phyloP scores from a whole-genome alignment of 2,113 vertebrate genomes.

The Tonatia bakeri region DNA sequence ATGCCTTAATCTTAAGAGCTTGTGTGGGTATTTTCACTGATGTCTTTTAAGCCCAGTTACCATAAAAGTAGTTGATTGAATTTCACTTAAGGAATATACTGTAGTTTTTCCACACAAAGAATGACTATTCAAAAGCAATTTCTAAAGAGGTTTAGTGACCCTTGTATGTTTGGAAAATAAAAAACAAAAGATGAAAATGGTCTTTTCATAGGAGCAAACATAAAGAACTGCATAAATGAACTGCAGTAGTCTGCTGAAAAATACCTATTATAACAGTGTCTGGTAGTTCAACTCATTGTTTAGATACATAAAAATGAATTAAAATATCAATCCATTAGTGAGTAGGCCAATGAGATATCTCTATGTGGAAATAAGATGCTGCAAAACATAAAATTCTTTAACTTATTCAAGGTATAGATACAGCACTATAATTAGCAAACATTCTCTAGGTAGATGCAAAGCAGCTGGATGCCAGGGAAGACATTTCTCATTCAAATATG shows the following conservation, averaged over 20 bases:
- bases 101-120: slow-evolving; percentile 67
- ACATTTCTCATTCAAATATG: slow-evolving; percentile 2
- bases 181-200: slow-evolving; percentile 74
- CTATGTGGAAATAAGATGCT: slow-evolving; percentile 25
- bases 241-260: slow-evolving; percentile 52
- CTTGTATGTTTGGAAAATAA: slow-evolving; percentile 71
- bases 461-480: background rate
- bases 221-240: slow-evolving; percentile 59
- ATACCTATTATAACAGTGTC: slow-evolving; percentile 44
- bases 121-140: slow-evolving; percentile 54
- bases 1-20: slow-evolving; percentile 73
- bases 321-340: slow-evolving; percentile 40
- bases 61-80: slow-evolving; percentile 63
- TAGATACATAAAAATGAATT: slow-evolving; percentile 49
- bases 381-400: slow-evolving; percentile 31
- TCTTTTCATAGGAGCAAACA: slow-evolving; percentile 64
- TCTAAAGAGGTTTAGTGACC: slow-evolving; percentile 71
- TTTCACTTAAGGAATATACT: slow-evolving; percentile 66
- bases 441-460: slow-evolving; percentile 3
- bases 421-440: slow-evolving; percentile 16
- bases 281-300: slow-evolving; percentile 52
- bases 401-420: background rate
- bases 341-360: background rate
- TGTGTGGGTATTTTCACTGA: slow-evolving; percentile 60
- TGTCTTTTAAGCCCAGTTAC: slow-evolving; percentile 70